Base-by-base conservation (phyloP, 2,888 invertebrate species). In the Gymnocheta viridis region DNA sequence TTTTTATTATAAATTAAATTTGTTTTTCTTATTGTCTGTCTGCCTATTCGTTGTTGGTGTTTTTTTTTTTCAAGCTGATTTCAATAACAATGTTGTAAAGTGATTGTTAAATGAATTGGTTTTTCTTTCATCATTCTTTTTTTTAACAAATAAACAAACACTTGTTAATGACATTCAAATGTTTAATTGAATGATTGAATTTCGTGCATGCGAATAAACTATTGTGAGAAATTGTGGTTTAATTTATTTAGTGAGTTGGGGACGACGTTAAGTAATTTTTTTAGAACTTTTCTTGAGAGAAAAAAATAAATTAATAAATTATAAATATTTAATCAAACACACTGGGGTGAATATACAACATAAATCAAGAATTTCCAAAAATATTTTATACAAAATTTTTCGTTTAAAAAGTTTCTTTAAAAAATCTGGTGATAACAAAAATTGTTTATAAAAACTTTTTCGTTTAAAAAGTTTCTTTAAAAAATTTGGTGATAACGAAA, bases 121-220 rank as follows among this genome's bases (percentile, higher is more conserved):
- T n/a, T n/a, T n/a, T n/a, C n/a, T n/a, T n/a, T n/a, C n/a, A n/a
- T n/a, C n/a, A n/a, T n/a, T n/a, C n/a, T n/a, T n/a, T n/a, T n/a
- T n/a, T n/a, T n/a, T n/a, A n/a, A n/a, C n/a, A n/a, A 22, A 49
- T 41, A 51, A 73, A 64, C 32, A 67, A 69, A 64, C 14, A 77
- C 38, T 22, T 22, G 27, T 82, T 69, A 82, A 62, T 74, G 74
- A 12, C 64, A 79, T 35, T 79, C 66, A 78, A 78, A 67, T n/a
- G 32, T 74, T 82, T 64, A 82, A 82, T 82, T 78, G 73, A 82
- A 78, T 82, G 62, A 82, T 74, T 82, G 64, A 60, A 66, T 70
- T 32, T 54, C 44, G 17, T 41, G 62, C 32, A 62, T 32, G 78
- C 32, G 41, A 44, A 14, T n/a, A 49, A 27, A 12, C 54, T 27